Conservation (phyloP, 2,113 vertebrate genomes). For the Hippocampus comes region DNA sequence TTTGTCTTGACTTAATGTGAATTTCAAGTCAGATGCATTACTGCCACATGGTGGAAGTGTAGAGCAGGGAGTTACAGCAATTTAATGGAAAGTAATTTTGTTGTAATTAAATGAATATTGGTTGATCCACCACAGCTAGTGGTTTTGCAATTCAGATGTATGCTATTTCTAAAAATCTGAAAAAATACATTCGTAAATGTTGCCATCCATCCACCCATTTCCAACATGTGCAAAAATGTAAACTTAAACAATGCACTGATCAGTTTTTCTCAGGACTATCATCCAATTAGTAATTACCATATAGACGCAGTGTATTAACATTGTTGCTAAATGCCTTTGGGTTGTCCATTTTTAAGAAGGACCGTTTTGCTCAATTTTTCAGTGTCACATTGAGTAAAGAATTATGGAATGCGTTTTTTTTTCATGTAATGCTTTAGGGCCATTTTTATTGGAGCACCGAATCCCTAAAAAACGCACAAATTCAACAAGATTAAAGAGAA, state of each 20-base stretch:
- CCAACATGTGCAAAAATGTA: background rate
- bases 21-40: too few species aligned
- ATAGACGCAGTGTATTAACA: background rate
- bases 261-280: background rate
- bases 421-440: background rate
- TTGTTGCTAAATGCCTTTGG: background rate
- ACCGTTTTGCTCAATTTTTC: background rate
- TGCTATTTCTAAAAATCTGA: too few species aligned
- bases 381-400: background rate
- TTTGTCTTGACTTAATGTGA: too few species aligned
- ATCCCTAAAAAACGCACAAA: background rate
- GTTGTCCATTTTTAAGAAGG: background rate
- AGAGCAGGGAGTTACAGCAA: too few species aligned
- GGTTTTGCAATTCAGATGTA: too few species aligned
- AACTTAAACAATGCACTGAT: background rate
- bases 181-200: too few species aligned
- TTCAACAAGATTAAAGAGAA: slow-evolving; percentile 5
- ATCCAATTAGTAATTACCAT: background rate
- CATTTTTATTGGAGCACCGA: background rate
- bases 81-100: too few species aligned
- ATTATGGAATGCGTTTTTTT: background rate
- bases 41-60: too few species aligned
- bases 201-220: too few species aligned
- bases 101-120: too few species aligned
- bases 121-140: too few species aligned